These are phyloP conservation scores for Drosophila pseudotalamancana DNA, from an alignment of 2,888 invertebrate genomes.

Conservation along the genomic window DNA sequence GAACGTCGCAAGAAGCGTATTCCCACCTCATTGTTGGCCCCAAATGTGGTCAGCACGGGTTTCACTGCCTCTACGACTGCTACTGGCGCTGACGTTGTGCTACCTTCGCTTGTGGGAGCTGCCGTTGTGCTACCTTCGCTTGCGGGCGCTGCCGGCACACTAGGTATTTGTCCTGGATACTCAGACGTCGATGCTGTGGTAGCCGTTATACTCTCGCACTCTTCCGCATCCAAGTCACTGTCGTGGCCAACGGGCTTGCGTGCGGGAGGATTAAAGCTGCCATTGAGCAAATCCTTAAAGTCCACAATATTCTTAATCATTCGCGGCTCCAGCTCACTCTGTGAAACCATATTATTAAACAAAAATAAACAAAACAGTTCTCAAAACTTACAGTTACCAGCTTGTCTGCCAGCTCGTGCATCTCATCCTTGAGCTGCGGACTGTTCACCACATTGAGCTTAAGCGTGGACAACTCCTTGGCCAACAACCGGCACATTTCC, in stretches of 20 bases:
- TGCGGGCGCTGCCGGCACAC: slow-evolving; percentile 5
- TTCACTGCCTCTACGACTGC: slow-evolving; percentile 12
- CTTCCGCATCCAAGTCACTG: slow-evolving; percentile 55
- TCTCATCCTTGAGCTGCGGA: slow-evolving; percentile 68
- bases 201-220: slow-evolving; percentile 52
- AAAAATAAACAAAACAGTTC: background rate
- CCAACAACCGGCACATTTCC: slow-evolving; percentile 81
- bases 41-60: slow-evolving; percentile 60
- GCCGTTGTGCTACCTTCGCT: background rate
- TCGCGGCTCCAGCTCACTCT: slow-evolving; percentile 82
- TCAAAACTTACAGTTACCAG: slow-evolving; percentile 64
- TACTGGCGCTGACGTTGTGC: background rate
- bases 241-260: slow-evolving; percentile 33
- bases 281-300: slow-evolving; percentile 81
- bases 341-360: slow-evolving; percentile 14
- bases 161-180: background rate
- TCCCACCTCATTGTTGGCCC: slow-evolving; percentile 53
- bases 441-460: slow-evolving; percentile 74
- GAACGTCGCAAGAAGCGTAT: slow-evolving; percentile 61
- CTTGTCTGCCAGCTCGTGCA: slow-evolving; percentile 77
- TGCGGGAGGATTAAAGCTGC: slow-evolving; percentile 71
- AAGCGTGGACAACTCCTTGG: slow-evolving; percentile 80
- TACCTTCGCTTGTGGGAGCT: slow-evolving; percentile 7
- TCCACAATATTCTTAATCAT: slow-evolving; percentile 73
- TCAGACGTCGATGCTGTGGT: slow-evolving; percentile 36